Evolutionary conservation across 2,888 invertebrate species (phyloP), one percentile per base, ranked within the genome.

Genomic region (Meliscaeva auricollis): DNA sequence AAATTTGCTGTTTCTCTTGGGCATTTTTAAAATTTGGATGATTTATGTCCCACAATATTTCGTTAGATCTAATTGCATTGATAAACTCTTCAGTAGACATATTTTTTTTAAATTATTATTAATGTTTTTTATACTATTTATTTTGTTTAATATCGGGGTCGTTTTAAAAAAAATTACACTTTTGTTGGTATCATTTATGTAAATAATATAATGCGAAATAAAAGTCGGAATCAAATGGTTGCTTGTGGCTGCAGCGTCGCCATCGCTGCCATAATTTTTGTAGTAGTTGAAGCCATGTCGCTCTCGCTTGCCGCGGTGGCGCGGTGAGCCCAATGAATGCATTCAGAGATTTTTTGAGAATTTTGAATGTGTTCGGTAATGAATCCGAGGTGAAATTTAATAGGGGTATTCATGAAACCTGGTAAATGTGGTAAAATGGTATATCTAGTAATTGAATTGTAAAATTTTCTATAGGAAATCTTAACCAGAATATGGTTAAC

Each of bases 191-290:
- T 54, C 52, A 52, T n/a, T 26, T n/a, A n/a, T 52, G 52, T 8
- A 30, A 8, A 0, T 2, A 48, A 44, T 26, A 6, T n/a, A n/a
- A n/a, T 9, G 9, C 26, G 30, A 30, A 52, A 52, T 30, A 52
- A 52, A 52, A 52, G 26, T 26, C 26, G 8, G 52, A 52, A 17
- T 32, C 32, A 54, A 54, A 54, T 30, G 54, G 30, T 54, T 54
- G 15, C 54, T 44, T 44, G 11, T 44, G 5, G 1, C 9, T 54
- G 54, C 0, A 41, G 60, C 60, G 60, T 26, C 60, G 60, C 60
- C 60, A 60, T 60, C 5, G 41, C 60, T 60, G 60, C 38, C 56
- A n/a, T 60, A 8, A 13, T 15, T 44, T 38, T 38, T n/a, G 44
- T 6, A 44, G 22, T 30, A 26, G 15, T 22, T 20, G 38, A 6